phyloP scores from a whole-genome alignment of 37 sponge, comb jelly and placozoan genomes.

The Chondrosia reniformis region DNA sequence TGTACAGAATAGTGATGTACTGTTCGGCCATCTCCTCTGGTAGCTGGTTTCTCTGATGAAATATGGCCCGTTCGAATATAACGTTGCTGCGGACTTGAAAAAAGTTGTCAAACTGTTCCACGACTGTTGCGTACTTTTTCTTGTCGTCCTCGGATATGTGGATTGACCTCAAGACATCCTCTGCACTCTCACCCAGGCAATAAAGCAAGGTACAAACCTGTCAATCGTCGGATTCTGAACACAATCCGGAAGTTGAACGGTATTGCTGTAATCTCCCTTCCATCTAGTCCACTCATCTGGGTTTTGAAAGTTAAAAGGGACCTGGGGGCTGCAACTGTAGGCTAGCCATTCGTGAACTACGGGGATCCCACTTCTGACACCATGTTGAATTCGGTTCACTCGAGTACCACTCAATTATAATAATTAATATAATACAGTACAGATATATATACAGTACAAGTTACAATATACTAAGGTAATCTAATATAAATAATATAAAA shows the following conservation, averaged over 20 bases:
- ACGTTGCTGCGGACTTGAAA: constrained; percentile 13
- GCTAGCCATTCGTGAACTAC: too few relatives aligned
- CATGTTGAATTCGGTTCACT: too few relatives aligned
- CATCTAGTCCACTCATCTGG: constrained; percentile 23
- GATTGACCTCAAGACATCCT: constrained; percentile 1
- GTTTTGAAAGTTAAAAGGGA: background rate
- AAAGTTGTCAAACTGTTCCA: constrained; percentile 3
- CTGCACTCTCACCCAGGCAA: constrained; percentile 21
- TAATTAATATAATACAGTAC: too few relatives aligned
- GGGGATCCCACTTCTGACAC: constrained; percentile 5
- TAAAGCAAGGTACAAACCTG: constrained; percentile 25
- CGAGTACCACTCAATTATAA: too few relatives aligned
- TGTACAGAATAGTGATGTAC: constrained; percentile 25
- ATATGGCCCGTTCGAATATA: constrained; percentile 14
- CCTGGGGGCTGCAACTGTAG: constrained; percentile 7
- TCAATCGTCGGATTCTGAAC: background rate
- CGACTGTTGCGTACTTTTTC: background rate
- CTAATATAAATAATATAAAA: too few relatives aligned
- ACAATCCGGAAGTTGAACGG: constrained; percentile 19
- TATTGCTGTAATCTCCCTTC: constrained; percentile 23
- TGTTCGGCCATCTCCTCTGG: background rate
- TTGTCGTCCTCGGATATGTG: constrained; percentile 8
- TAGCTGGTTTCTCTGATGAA: constrained; percentile 2
- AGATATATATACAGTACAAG: too few relatives aligned
- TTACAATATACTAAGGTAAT: too few relatives aligned